Evolutionary conservation across 2,888 invertebrate genomes (phyloP), one percentile per base, ranked within the genome.

Genomic region (Melanophora roralis): DNA sequence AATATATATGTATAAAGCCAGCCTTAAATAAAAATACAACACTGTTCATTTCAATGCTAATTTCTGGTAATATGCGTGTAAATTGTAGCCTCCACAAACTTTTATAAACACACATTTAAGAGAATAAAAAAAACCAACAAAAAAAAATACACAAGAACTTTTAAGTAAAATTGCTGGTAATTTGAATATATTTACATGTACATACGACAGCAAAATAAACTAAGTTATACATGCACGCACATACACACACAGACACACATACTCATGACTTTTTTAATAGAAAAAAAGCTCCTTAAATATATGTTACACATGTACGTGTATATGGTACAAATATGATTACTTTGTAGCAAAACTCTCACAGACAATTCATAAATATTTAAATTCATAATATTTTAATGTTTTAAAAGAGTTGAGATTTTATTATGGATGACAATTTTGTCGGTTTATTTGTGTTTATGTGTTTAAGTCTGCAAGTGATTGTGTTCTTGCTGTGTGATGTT

Each of bases 301-400:
- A 27, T 27, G 4, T 67, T n/a, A n/a, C n/a, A 6, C 3, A 53
- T 23, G 8, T 14, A 9, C 12, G 6, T 23, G 32, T 23, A 36
- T 27, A 19, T 27, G 6, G 6, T 5, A 27, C 27, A 36, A n/a
- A 43, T 43, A 59, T 27, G 49, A 19, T 53, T 23, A 53, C 60
- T 68, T 68, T 75, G 59, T 55, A 68, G n/a, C 14, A 71, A 74
- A 27, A 76, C 53, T 45, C 51, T 57, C n/a, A 59, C 51, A 78
- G 47, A 74, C 68, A 78, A 65, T 74, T 74, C 69, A 79, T 79
- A 79, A 79, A 79, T 79, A 74, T 79, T 75, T 79, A 74, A 79
- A 79, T 65, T 79, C 74, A 74, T 74, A 79, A 79, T 64, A 60
- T 79, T 79, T 74, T 65, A 65, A 74, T 79, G 74, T 65, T 59